Percentiles rank a stretch among this genome's conserved stretches.
These are phyloP conservation scores for Eurosta solidaginis DNA, from an alignment of 1,140 invertebrate species.

Conservation along the genomic window DNA sequence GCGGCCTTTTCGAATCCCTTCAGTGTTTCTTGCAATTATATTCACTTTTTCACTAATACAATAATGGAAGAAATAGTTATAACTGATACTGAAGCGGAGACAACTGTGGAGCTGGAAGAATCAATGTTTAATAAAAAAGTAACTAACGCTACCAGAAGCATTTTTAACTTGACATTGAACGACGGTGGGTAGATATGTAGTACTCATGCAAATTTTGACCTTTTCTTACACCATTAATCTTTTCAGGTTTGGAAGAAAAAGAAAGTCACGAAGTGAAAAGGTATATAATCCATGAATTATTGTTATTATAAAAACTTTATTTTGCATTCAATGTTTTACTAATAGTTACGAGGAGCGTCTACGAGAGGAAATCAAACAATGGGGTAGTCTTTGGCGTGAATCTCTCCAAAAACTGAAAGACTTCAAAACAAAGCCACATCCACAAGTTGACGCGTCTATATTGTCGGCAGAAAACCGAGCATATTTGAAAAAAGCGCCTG, in stretches of 20 bases:
- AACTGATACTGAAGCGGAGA: slow-evolving; percentile 32
- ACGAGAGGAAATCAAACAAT: slow-evolving; percentile 33
- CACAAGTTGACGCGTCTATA: slow-evolving; percentile 28
- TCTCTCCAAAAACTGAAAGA: slow-evolving; percentile 2
- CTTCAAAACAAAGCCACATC: slow-evolving; percentile 28
- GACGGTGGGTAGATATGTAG: slow-evolving; percentile 25
- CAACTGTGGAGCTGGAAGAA: slow-evolving; percentile 30
- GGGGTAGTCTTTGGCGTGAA: slow-evolving; percentile 16
- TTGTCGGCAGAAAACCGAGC: slow-evolving; percentile 28
- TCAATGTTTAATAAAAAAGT: background rate
- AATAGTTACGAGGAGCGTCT: slow-evolving; percentile 33
- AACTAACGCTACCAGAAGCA: slow-evolving; percentile 28
- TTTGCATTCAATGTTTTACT: too few species aligned
- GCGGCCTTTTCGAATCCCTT: too few species aligned
- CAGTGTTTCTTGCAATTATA: too few species aligned
- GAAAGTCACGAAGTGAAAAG: slow-evolving; percentile 17
- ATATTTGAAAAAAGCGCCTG: slow-evolving; percentile 40
- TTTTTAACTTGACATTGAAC: slow-evolving; percentile 35
- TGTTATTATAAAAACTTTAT: background rate
- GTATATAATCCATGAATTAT: background rate
- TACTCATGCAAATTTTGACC: background rate
- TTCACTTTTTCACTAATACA: too few species aligned
- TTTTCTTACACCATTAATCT: background rate
- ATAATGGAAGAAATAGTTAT: background rate
- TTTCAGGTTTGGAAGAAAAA: background rate